Evolutionary conservation across 2,113 vertebrate genomes (phyloP), one percentile per base, ranked within the genome.

Genomic region (Hiodon tergisus): DNA sequence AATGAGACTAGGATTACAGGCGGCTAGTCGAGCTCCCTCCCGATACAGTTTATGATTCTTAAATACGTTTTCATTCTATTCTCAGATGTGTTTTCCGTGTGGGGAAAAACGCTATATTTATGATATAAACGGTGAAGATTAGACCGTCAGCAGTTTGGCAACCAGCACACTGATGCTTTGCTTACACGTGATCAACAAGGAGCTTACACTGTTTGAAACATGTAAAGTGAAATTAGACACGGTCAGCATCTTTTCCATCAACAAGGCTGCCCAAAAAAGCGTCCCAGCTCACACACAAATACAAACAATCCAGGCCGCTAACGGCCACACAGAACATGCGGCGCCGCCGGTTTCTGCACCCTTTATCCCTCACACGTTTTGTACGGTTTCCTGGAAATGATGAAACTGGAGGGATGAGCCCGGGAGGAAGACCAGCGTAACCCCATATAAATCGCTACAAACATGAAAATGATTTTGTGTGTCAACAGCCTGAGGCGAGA

Each of bases 191-290:
- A 66, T 66, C 48, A 47, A 66, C 48, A 47, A 66, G 63, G 9
- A 66, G 8, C 7, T 8, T 11, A 66, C 48, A 47, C 46, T 47
- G 63, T 47, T 17, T 31, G 48, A 66, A 66, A 66, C 63, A 66
- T 66, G 46, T 66, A 17, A 66, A 66, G 46, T 47, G 46, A 66
- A 66, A 66, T 66, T 66, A 17, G 48, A 11, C 63, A 11, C 7
- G 63, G 63, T 66, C 63, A 66, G 63, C 31, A 47, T 47, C 63
- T 47, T 47, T 47, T 66, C 16, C 63, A 66, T 66, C 63, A 47
- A 66, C 2, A 47, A 11, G 9, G 31, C 31, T 11, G 16, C 31
- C 6, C 31, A 11, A 66, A 66, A 47, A 6, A 66, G 48, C 13
- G 46, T 13, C 48, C 48, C 63, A 48, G 63, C 11, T 47, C 31